Conservation (phyloP, 2,888 invertebrate genomes). For the Exocentrus adspersus region DNA sequence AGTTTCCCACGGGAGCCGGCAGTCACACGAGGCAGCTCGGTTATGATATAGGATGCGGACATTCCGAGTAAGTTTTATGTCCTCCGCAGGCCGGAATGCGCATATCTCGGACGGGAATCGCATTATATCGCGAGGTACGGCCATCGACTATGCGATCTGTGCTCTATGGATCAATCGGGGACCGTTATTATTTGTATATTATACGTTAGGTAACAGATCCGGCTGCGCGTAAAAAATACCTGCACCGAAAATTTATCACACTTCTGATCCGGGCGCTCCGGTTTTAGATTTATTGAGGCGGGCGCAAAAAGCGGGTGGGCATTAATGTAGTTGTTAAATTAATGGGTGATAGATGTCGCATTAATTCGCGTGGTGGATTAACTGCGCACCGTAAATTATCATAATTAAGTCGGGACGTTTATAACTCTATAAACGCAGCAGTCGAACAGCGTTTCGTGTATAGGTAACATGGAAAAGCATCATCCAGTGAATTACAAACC, state of each 20-base stretch:
- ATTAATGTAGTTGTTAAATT: constrained; percentile 16
- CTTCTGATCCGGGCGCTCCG: not conserved
- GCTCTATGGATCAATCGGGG: constrained; percentile 43
- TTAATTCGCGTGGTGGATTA: constrained; percentile 13
- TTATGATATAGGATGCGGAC: constrained; percentile 37
- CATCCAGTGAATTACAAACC: too few relatives aligned
- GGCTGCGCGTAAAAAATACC: too few relatives aligned
- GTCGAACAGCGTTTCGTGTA: too few relatives aligned
- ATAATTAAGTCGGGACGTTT: constrained; percentile 18
- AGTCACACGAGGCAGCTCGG: constrained; percentile 42
- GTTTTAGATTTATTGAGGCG: not conserved
- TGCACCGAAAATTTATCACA: too few relatives aligned
- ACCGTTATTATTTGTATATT: constrained; percentile 40
- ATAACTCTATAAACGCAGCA: constrained; percentile 13
- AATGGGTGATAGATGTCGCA: constrained; percentile 19
- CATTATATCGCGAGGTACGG: constrained; percentile 38
- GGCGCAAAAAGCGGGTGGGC: constrained; percentile 11
- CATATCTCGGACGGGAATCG: constrained; percentile 38
- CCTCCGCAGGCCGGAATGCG: constrained; percentile 31
- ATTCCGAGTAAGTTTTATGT: constrained; percentile 36
- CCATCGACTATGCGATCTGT: constrained; percentile 35
- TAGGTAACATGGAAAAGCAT: too few relatives aligned
- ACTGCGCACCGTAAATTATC: constrained; percentile 13
- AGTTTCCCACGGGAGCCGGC: constrained; percentile 51
- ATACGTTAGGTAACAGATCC: too few relatives aligned